Percentiles rank a stretch among this genome's conserved stretches.
Conservation (phyloP, 2,797 vertebrate genomes). For the Acipenser oxyrinchus region DNA sequence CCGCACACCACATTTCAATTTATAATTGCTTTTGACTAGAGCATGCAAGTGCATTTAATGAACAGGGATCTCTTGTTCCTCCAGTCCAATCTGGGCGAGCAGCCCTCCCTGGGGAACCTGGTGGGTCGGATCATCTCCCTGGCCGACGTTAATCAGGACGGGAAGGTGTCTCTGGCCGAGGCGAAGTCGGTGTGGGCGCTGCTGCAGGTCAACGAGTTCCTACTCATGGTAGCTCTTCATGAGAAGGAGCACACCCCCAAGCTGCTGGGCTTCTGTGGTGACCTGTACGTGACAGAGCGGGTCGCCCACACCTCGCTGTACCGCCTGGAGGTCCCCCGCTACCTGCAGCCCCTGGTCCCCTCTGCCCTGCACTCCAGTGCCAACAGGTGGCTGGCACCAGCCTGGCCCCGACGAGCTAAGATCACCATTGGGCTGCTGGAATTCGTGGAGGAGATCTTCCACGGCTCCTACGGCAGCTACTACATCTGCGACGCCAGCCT, state of each 20-base stretch:
- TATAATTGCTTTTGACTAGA: no score
- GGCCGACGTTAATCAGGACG: constrained; percentile 81
- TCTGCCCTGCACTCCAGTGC: constrained; percentile 57
- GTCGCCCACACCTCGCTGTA: constrained; percentile 74
- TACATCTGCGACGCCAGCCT: constrained; percentile 83
- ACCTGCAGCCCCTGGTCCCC: constrained; percentile 73
- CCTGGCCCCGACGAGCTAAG: constrained; percentile 86
- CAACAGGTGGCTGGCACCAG: constrained; percentile 86
- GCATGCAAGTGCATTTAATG: no score
- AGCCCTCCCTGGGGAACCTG: constrained; percentile 68
- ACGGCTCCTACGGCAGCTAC: constrained; percentile 84
- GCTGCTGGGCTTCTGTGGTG: constrained; percentile 86
- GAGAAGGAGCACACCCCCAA: constrained; percentile 84
- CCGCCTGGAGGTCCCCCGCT: constrained; percentile 62
- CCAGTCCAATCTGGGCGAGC: constrained; percentile 84
- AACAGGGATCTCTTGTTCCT: neutral
- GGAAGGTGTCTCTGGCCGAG: constrained; percentile 85
- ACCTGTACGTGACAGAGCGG: constrained; percentile 83
- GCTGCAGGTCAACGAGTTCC: constrained; percentile 85
- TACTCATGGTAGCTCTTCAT: constrained; percentile 82
- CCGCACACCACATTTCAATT: no score
- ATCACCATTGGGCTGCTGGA: constrained; percentile 91
- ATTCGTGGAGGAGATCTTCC: constrained; percentile 95
- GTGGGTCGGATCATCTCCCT: constrained; percentile 75
- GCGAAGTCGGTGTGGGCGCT: constrained; percentile 94